Conservation (phyloP, 1,140 invertebrate genomes). For the Pachyrhynchus sulphureomaculatus region DNA sequence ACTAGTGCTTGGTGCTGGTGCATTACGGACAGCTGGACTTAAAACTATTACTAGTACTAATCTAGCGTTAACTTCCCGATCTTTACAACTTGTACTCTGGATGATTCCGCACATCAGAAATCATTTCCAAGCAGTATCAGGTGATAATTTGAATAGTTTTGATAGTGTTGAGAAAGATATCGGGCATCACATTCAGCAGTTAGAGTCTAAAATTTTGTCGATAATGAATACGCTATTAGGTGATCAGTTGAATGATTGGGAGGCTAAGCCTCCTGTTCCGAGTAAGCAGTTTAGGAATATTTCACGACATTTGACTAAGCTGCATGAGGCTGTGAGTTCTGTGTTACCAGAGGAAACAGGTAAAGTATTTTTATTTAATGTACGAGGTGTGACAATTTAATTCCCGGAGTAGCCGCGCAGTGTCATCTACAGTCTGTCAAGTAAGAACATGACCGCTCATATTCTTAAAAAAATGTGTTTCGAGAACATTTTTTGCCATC, state of each 20-base stretch:
- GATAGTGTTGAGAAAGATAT: slow-evolving; percentile 78
- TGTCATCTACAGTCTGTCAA: no score
- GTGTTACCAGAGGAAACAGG: slow-evolving; percentile 75
- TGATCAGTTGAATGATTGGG: slow-evolving; percentile 80
- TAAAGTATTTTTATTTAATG: slow-evolving; percentile 39
- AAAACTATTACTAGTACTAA: slow-evolving; percentile 97
- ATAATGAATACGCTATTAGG: slow-evolving; percentile 84
- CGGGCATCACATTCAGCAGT: slow-evolving; percentile 85
- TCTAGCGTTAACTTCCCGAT: slow-evolving; percentile 87
- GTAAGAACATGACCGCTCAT: no score
- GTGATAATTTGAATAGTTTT: slow-evolving; percentile 52
- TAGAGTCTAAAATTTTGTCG: slow-evolving; percentile 85
- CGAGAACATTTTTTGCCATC: no score
- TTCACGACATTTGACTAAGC: slow-evolving; percentile 86
- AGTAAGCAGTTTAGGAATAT: slow-evolving; percentile 90
- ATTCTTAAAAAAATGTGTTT: no score
- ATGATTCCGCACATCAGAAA: slow-evolving; percentile 68
- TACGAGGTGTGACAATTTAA: no score
- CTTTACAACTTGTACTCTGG: slow-evolving; percentile 79
- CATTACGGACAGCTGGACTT: slow-evolving; percentile 88
- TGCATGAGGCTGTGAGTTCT: slow-evolving; percentile 87
- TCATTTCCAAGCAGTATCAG: slow-evolving; percentile 62
- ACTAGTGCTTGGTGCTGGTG: slow-evolving; percentile 92
- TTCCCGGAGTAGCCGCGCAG: no score
- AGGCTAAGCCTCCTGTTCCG: slow-evolving; percentile 92